Base-by-base conservation (phyloP, 2,113 vertebrate genomes). In the Bostrychus sinensis region DNA sequence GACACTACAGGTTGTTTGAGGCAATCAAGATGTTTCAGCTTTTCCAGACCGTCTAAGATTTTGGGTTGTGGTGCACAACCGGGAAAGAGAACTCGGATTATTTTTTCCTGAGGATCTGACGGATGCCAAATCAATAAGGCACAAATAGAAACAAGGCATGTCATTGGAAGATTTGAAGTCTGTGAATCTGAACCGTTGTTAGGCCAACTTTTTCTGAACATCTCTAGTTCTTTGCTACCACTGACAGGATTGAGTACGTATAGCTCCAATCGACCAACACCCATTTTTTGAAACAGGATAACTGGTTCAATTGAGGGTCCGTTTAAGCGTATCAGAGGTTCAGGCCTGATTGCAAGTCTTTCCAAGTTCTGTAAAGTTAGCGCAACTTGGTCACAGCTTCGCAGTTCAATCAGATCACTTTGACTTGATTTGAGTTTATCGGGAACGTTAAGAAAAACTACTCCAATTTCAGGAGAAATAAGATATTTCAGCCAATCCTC, bases 271-370 rank as follows among this genome's bases (percentile, higher is more conserved):
- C 95, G 87, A 1, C 97, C 97, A 0, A 99, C 96, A 0, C 97
- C 97, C 96, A 99, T 95, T 88, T 99, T 98, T 59, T 97, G 94
- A 59, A 98, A 98, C 42, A 98, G 88, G 71, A 95, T 92, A 0
- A 92, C 80, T 4, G 97, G 96, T 62, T 95, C 91, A 0, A 93
- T 77, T 1, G 39, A 62, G 0, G 93, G 73, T 22, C 86, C 86
- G 0, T 28, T 53, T 0, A 85, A 70, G 0, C 95, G 86, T 19
- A 75, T 87, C 54, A 98, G 87, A 0, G 84, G 88, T 46, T 91
- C 79, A 0, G 96, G 94, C 0, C 8, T 41, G 50, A 98, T 91
- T 2, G 88, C 86, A 64, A 98, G 30, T 65, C 46, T 91, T 3
- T 92, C 85, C 56, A 98, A 78, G 72, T 88, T 89, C 56, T 89